Base-by-base conservation (phyloP, 2,113 vertebrate genomes). In the Cranoglanis bouderius region DNA sequence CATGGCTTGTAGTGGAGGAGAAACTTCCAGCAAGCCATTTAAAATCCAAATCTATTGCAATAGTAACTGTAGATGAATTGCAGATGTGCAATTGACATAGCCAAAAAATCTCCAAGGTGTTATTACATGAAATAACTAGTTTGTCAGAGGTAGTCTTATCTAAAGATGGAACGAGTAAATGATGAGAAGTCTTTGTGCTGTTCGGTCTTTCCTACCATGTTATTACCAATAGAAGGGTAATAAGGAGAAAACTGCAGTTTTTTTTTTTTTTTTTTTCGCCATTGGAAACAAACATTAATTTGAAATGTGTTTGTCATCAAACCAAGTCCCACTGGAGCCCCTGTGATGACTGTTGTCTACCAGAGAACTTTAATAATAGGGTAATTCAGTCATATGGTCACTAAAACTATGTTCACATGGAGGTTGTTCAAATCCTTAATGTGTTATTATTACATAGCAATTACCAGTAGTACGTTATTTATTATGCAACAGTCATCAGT, bases 251-350 rank as follows among this genome's bases (percentile, higher is more conserved):
- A 75, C 82, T 38, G 72, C 80, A 51, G 61, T 0, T 21, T 81
- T 53, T 81, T 46, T 74, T 35, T 18, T n/a, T n/a, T 70, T 43
- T 77, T 63, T 91, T 75, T 74, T 84, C 63, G 26, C 87, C 53
- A 85, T 85, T 89, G 83, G 88, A 90, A 89, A 87, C 88, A 90
- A 92, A 90, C 85, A 88, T 86, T 89, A 87, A 90, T 91, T 92
- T 90, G 74, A 59, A 85, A 77, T 83, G 85, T 46, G 84, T 89
- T 92, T 89, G 61, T 72, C 85, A 82, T 91, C 89, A 87, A 77
- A 88, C 38, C 72, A 83, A 85, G 88, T 90, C 87, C 81, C 57
- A 16, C 82, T 75, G 87, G 82, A 88, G 87, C 78, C 82, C 87
- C 43, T 82, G 55, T 88, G 89, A 85, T 85, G 88, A 78, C 85